Evolutionary conservation across 2,113 vertebrate species (phyloP), one percentile per base, ranked within the genome.

Genomic region (Trogon surrucura): DNA sequence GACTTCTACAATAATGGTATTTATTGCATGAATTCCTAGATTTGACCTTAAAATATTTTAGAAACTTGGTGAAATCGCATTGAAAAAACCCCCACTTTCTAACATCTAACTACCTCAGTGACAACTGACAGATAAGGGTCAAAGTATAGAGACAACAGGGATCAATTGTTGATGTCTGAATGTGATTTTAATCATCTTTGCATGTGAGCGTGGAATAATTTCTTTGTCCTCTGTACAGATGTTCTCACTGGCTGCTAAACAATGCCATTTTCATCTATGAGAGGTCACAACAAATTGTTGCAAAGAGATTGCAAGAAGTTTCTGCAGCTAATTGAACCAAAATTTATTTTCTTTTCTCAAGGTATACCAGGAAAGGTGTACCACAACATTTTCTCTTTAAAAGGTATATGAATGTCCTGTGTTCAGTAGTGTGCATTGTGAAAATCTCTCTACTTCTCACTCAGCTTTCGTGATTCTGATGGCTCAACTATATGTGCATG

Each of bases 151-250:
- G 87, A 89, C 89, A 94, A 82, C 80, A 38, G 85, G 87, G 71
- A 93, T 96, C 84, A 96, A 70, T 97, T 97, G 96, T 74, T 97
- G 88, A 93, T 92, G 74, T 70, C 89, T 97, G 80, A 97, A 80
- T 96, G 97, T 94, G 79, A 95, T 94, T 97, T 96, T 97, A 97
- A 95, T 82, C n/a, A 5, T 94, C 74, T 93, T 96, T 96, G 80
- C 65, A 91, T 91, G 88, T 74, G 69, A 96, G 78, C 51, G 25
- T 78, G 65, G 91, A 89, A 82, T 95, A 94, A 95, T 96, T 93
- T 96, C 89, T 96, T 91, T 97, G 81, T 95, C 70, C 82, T 96
- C 47, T 60, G 41, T 88, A 86, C 89, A 97, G 91, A 96, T 96
- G 75, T 93, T 97, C 97, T 96, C 30, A 62, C 88, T 95, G 86